phyloP scores from a whole-genome alignment of 2,113 vertebrate genomes.

The Vimba vimba region DNA sequence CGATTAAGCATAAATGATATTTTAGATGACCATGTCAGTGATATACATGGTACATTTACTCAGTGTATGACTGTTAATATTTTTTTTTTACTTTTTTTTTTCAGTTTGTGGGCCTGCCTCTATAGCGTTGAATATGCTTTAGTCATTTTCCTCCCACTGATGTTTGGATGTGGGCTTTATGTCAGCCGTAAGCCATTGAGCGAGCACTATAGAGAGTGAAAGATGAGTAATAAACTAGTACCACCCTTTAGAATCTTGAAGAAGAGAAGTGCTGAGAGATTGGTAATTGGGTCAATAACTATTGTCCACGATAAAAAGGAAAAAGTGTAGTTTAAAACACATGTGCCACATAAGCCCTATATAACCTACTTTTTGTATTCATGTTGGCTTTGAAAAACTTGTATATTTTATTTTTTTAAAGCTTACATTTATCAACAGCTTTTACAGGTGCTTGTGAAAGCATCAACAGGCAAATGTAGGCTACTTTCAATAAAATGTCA shows the following conservation, averaged over 20 bases:
- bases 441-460: too few species aligned
- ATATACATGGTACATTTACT: slow-evolving; percentile 2
- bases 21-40: neutral
- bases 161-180: neutral
- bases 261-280: neutral
- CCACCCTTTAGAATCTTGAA: neutral
- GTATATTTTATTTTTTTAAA: neutral
- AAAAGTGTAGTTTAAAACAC: neutral
- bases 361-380: neutral
- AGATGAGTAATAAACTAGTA: neutral
- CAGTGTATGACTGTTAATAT: neutral
- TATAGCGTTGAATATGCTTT: neutral
- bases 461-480: too few species aligned
- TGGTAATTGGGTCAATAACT: neutral
- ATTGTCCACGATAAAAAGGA: neutral
- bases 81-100: neutral
- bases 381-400: neutral
- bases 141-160: slow-evolving; percentile 13
- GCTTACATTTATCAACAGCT: neutral
- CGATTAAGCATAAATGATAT: neutral
- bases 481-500: too few species aligned
- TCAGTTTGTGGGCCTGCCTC: slow-evolving; percentile 1
- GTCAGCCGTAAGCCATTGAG: neutral
- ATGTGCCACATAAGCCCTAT: neutral
- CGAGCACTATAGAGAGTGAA: neutral